Conservation (phyloP, 64 coral and sea anemone species). For the Dendrophyllia cribrosa region DNA sequence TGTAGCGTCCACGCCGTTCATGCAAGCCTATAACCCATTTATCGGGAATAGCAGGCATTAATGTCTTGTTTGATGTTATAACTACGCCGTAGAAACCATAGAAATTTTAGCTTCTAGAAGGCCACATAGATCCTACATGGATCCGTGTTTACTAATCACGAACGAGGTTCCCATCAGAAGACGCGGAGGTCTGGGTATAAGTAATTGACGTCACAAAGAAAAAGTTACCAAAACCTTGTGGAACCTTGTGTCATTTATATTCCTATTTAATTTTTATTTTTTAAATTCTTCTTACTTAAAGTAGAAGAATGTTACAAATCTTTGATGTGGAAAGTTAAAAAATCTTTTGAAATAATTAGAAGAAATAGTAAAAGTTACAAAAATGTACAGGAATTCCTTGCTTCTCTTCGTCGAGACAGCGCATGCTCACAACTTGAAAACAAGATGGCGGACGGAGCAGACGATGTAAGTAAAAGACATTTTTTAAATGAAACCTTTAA, state of each 20-base stretch:
- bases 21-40: slow-evolving; percentile 88
- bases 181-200: not conserved
- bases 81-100: not conserved
- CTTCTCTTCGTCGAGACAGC: slow-evolving; percentile 9
- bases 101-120: not conserved
- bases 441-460: slow-evolving; percentile 72
- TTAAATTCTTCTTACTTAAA: not conserved
- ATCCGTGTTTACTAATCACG: not conserved
- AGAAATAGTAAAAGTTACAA: not conserved
- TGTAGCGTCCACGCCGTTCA: slow-evolving; percentile 78
- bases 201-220: slow-evolving; percentile 10
- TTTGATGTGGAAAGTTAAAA: slow-evolving; percentile 5
- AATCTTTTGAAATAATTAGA: slow-evolving; percentile 10
- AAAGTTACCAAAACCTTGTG: not conserved
- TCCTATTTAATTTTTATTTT: not conserved
- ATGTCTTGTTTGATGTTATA: not conserved
- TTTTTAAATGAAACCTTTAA: not conserved
- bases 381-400: slow-evolving; percentile 9
- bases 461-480: slow-evolving; percentile 27
- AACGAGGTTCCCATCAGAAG: too few species aligned
- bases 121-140: not conserved
- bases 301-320: not conserved
- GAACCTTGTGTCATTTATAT: not conserved
- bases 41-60: slow-evolving; percentile 59
- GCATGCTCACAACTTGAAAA: slow-evolving; percentile 57